A percentile compares a stretch with the other conserved stretches of the same genome.
These are phyloP conservation scores for Enteromius anoplus DNA, from an alignment of 2,797 vertebrate genomes.

Conservation along the genomic window DNA sequence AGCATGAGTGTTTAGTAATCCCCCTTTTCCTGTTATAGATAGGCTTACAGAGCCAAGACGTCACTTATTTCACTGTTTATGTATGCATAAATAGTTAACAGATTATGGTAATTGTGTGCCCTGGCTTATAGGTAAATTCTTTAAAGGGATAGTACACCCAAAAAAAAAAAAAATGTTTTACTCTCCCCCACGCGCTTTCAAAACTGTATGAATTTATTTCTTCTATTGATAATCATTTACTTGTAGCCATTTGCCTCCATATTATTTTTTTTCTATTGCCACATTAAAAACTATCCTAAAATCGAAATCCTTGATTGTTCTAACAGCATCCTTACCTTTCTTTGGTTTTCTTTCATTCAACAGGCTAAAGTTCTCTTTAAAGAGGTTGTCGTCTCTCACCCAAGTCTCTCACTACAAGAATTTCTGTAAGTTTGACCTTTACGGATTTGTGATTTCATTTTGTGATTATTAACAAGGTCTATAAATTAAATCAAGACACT, in stretches of 20 bases:
- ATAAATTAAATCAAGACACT: background rate
- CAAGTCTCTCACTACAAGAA: constrained; percentile 52
- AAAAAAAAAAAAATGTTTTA: background rate
- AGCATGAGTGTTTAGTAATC: constrained; percentile 34
- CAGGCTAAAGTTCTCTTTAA: constrained; percentile 78
- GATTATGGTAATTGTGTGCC: background rate
- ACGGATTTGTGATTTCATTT: background rate
- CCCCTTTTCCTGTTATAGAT: background rate
- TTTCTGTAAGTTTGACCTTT: constrained; percentile 70
- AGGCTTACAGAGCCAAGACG: background rate
- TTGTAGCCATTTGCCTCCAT: background rate
- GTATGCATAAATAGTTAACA: background rate
- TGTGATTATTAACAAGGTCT: background rate
- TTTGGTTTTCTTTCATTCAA: constrained; percentile 27
- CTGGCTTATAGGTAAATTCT: background rate
- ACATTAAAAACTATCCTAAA: background rate
- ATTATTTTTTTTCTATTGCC: background rate
- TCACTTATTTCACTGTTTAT: background rate
- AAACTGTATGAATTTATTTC: background rate
- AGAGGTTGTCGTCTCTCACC: constrained; percentile 50
- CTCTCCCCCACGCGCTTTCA: background rate
- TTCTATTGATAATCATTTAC: background rate
- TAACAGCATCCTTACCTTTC: background rate
- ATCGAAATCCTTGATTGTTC: background rate
- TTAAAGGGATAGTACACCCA: background rate